phyloP scores from a whole-genome alignment of 2,797 vertebrate genomes.

The Macroramphosus scolopax region DNA sequence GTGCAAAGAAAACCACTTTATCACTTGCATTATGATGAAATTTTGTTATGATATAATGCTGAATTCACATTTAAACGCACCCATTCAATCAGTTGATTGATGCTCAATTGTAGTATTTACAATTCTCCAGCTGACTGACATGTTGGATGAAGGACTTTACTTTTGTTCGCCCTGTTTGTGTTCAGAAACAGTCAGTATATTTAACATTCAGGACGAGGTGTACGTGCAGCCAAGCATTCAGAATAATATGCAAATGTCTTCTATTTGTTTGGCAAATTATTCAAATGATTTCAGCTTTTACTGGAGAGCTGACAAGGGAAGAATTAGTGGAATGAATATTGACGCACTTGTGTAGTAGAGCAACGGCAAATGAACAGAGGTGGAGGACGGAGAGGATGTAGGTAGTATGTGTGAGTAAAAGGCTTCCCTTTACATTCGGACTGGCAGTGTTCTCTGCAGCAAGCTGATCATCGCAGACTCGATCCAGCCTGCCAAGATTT shows the following conservation, averaged over 20 bases:
- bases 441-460: constrained; percentile 23
- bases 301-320: constrained; percentile 12
- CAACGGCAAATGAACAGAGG: constrained; percentile 15
- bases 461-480: constrained; percentile 1
- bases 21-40: constrained; percentile 12
- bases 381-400: constrained; percentile 1
- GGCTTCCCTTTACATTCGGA: constrained; percentile 9
- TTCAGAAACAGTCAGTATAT: constrained; percentile 15
- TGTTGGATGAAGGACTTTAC: too few relatives aligned
- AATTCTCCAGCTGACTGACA: too few relatives aligned
- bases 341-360: constrained; percentile 12
- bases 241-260: constrained; percentile 42
- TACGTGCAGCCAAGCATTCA: constrained; percentile 23
- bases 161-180: constrained; percentile 6
- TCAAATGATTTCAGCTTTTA: constrained; percentile 33
- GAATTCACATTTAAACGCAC: constrained; percentile 8
- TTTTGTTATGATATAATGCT: constrained; percentile 1
- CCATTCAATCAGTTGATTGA: constrained; percentile 10
- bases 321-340: constrained; percentile 19
- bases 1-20: constrained; percentile 4
- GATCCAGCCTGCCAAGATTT: constrained; percentile 2
- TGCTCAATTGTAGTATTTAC: constrained; percentile 8
- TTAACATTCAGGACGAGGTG: constrained; percentile 29
- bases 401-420: constrained; percentile 14
- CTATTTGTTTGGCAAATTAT: constrained; percentile 33